A percentile compares a stretch with the other conserved stretches of the same genome.
These are phyloP conservation scores for Tenrec ecaudatus DNA, from an alignment of 2,113 vertebrate genomes.

Conservation along the genomic window DNA sequence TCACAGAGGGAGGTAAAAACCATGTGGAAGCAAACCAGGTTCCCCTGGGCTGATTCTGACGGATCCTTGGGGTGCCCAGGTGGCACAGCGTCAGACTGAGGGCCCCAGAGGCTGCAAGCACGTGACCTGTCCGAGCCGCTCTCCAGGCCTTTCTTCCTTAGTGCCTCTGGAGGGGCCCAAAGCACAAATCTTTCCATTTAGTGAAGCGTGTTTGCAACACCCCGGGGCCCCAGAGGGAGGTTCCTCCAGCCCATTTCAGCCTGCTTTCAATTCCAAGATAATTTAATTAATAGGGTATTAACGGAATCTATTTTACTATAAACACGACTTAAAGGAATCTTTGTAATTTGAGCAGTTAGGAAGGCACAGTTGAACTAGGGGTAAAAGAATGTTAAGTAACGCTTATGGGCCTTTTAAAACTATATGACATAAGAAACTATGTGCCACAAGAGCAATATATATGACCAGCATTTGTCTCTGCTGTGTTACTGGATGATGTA, in stretches of 20 bases:
- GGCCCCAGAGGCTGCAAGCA: not conserved
- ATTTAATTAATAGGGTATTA: conserved; percentile 38
- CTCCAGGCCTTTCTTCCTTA: not conserved
- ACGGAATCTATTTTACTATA: conserved; percentile 35
- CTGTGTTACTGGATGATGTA: too few relatives aligned
- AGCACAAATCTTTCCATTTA: not conserved
- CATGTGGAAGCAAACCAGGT: not conserved
- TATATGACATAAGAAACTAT: not conserved
- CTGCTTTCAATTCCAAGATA: not conserved
- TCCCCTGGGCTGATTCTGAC: not conserved
- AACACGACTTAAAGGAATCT: conserved; percentile 46
- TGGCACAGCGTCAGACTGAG: not conserved
- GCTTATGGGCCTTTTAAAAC: not conserved
- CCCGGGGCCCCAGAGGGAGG: not conserved
- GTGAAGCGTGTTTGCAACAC: not conserved
- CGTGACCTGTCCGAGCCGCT: not conserved
- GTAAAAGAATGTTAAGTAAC: not conserved
- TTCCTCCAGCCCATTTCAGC: not conserved
- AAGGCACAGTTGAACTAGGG: not conserved
- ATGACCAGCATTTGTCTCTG: too few relatives aligned
- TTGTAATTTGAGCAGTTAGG: not conserved
- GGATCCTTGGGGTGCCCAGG: not conserved
- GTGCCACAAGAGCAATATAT: too few relatives aligned
- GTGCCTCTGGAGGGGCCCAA: not conserved
- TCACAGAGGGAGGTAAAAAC: not conserved